Evolutionary conservation across 2,797 vertebrate species (phyloP).

Genomic region (Neomorphus geoffroyi): DNA sequence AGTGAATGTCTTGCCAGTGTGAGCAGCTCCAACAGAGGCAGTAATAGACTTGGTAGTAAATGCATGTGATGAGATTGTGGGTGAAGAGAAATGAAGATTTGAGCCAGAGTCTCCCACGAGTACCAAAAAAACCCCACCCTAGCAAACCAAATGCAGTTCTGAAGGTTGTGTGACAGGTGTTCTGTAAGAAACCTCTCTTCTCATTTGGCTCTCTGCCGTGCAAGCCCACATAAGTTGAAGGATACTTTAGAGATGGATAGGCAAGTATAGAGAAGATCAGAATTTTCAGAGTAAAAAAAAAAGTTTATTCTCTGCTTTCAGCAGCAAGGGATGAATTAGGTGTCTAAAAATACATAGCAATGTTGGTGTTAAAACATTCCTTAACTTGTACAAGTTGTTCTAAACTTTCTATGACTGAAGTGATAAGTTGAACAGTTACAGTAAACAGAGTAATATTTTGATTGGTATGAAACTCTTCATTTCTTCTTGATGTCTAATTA

Average conservation of each 20-base stretch:
- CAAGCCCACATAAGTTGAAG: neutral
- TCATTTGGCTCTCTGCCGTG: neutral
- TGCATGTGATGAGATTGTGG: neutral
- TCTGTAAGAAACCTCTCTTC: neutral
- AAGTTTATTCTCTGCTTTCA: neutral
- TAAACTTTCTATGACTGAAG: slow-evolving; percentile 26
- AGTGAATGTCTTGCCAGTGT: rapidly evolving
- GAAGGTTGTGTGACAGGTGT: neutral
- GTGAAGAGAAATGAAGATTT: neutral
- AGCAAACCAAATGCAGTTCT: neutral
- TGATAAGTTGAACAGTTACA: slow-evolving; percentile 16
- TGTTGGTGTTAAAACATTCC: neutral
- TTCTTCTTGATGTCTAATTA: slow-evolving; percentile 43
- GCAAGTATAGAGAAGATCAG: neutral
- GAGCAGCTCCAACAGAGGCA: neutral
- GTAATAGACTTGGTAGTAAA: neutral
- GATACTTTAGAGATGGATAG: neutral
- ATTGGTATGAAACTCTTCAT: slow-evolving; percentile 29
- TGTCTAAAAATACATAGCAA: neutral
- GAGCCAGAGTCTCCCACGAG: neutral
- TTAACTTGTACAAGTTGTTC: neutral
- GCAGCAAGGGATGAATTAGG: neutral
- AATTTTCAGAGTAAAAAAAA: neutral
- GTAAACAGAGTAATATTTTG: slow-evolving; percentile 57
- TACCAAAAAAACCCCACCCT: neutral